Evolutionary conservation across 2,888 invertebrate genomes (phyloP).

Genomic region (Melikaiella ostensackeni): DNA sequence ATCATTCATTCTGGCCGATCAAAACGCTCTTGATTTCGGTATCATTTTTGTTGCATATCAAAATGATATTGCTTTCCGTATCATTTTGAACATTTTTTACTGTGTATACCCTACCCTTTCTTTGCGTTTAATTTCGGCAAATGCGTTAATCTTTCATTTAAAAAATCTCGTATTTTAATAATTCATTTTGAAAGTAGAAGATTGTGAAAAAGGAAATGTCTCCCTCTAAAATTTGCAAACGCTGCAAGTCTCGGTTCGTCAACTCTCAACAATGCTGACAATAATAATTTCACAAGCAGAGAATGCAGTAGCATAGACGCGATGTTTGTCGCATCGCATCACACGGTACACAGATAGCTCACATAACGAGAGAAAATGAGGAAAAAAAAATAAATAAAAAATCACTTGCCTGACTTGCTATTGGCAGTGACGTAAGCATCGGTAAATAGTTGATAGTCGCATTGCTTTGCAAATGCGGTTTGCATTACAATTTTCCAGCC

Average conservation of each 20-base stretch:
- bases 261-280: slow-evolving; percentile 10
- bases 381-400: background rate
- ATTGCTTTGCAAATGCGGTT: slow-evolving; percentile 30
- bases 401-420: slow-evolving; percentile 12
- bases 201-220: background rate
- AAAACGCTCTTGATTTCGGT: no score
- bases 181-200: background rate
- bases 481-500: slow-evolving; percentile 22
- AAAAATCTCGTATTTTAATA: background rate
- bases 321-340: background rate
- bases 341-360: background rate
- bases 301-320: background rate
- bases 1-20: no score
- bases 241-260: slow-evolving; percentile 1
- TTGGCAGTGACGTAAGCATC: slow-evolving; percentile 32
- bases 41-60: no score
- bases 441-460: slow-evolving; percentile 30
- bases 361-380: background rate
- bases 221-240: background rate
- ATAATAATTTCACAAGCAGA: slow-evolving; percentile 3
- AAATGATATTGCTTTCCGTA: no score
- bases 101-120: no score
- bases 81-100: no score
- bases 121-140: no score
- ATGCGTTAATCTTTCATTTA: no score